Conservation (phyloP, 2,113 vertebrate species). For the Pleuronectes platessa region DNA sequence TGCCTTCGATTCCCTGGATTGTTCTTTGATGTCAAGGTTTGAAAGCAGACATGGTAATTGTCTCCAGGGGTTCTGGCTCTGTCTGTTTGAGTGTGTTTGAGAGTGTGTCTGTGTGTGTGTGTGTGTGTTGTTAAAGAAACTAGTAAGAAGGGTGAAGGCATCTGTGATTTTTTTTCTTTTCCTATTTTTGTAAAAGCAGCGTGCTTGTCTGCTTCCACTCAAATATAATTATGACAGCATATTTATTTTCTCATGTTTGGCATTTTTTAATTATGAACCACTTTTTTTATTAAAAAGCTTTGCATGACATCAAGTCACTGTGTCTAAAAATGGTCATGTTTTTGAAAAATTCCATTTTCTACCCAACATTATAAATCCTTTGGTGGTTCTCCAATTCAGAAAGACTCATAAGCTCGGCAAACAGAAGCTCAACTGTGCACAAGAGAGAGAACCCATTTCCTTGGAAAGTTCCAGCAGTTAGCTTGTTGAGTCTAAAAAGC, state of each 20-base stretch:
- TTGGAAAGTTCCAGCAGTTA: slow-evolving; percentile 64
- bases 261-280: not conserved
- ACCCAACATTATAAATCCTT: slow-evolving; percentile 11
- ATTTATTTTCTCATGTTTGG: slow-evolving; percentile 14
- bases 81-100: not conserved
- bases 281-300: not conserved
- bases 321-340: not conserved
- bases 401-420: slow-evolving; percentile 25
- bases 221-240: slow-evolving; percentile 10
- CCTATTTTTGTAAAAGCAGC: slow-evolving; percentile 12
- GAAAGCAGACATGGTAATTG: slow-evolving; percentile 77
- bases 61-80: slow-evolving; percentile 63
- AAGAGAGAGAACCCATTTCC: slow-evolving; percentile 42
- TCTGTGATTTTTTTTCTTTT: slow-evolving; percentile 13
- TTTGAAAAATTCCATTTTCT: slow-evolving; percentile 15
- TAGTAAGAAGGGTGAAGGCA: slow-evolving; percentile 14
- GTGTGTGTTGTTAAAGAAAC: slow-evolving; percentile 30
- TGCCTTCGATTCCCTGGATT: slow-evolving; percentile 65
- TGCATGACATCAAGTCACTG: not conserved
- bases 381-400: slow-evolving; percentile 15
- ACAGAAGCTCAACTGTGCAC: slow-evolving; percentile 58
- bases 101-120: not conserved
- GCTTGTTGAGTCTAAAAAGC: slow-evolving; percentile 66
- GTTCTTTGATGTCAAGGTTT: slow-evolving; percentile 75
- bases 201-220: slow-evolving; percentile 7